Conservation (phyloP, 23 tunicate species). For the Corella eumyota region DNA sequence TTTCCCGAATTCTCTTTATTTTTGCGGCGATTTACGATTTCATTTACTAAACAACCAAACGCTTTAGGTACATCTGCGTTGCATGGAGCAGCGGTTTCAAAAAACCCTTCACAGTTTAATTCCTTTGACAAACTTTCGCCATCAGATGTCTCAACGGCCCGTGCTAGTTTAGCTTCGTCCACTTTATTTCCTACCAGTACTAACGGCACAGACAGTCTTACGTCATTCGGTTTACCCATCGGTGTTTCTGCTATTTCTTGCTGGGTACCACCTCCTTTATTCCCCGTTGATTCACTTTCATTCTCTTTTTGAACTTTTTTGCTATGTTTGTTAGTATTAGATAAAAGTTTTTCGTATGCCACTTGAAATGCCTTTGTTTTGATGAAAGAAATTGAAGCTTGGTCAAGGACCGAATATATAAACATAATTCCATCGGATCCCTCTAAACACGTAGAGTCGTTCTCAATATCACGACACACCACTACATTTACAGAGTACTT, state of each 20-base stretch:
- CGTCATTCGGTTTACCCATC: slow-evolving; percentile 13
- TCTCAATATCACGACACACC: slow-evolving; percentile 15
- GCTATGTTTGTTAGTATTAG: background rate
- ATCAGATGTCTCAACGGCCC: slow-evolving; percentile 34
- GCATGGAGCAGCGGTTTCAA: slow-evolving; percentile 83
- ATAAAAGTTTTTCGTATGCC: slow-evolving; percentile 10
- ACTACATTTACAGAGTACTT: slow-evolving; percentile 32
- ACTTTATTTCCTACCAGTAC: slow-evolving; percentile 76
- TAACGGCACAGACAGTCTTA: slow-evolving; percentile 31
- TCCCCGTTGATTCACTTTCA: background rate
- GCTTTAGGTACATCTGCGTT: slow-evolving; percentile 73
- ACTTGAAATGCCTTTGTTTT: slow-evolving; percentile 13
- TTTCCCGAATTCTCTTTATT: no score
- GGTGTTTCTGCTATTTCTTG: slow-evolving; percentile 18
- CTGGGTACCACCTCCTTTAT: background rate
- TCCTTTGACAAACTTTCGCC: slow-evolving; percentile 40
- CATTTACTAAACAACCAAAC: slow-evolving; percentile 21
- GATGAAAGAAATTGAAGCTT: slow-evolving; percentile 16
- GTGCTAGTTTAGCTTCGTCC: slow-evolving; percentile 73
- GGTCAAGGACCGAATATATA: slow-evolving; percentile 33
- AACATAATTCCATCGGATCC: slow-evolving; percentile 26
- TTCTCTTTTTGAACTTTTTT: background rate
- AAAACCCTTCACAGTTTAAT: slow-evolving; percentile 45
- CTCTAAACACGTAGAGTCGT: background rate
- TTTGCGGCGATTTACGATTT: no score